Evolutionary conservation across 2,113 vertebrate genomes (phyloP), one percentile per base, ranked within the genome.

Genomic region (Melanerpes aurifrons): DNA sequence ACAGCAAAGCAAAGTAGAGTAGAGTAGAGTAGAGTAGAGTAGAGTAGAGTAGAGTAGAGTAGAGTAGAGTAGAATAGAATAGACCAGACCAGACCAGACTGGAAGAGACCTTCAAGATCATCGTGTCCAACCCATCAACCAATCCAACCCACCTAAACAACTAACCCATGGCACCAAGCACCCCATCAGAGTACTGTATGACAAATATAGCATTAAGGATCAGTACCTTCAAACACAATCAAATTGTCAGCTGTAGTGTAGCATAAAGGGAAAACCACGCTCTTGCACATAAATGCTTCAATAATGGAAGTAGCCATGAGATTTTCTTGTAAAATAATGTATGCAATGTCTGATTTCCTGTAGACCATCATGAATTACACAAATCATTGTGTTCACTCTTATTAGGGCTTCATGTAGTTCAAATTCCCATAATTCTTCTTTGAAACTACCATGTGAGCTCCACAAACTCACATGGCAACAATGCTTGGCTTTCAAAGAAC

Each of bases 371-470:
- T 28, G 62, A 82, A 57, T 63, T 86, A 43, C 31, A 48, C 87
- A 89, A 95, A 84, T 62, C 50, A 45, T 70, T 17, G 5, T 58
- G 59, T 86, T 94, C 58, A 13, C 37, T 93, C 28, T 53, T 28
- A 45, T 63, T 72, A 92, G 31, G 64, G 22, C 48, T 71, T 80
- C 58, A 69, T 31, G 71, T 48, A 54, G 64, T 67, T 93, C 58
- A 91, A 88, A 88, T 87, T 89, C 15, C 28, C 64, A 43, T 70
- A 82, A 88, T 92, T 67, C 56, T 85, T 84, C 82, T 93, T 90
- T 80, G 69, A 88, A 94, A 31, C 24, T 74, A 18, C 32, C 7
- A 28, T 12, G 29, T 35, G n/a, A 82, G 61, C 76, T 96, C 70
- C 61, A 61, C 47, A 89, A 91, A 72, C 10, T 53, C 31, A 66